phyloP scores from a whole-genome alignment of 1,140 invertebrate species.

The Listronotus bonariensis region DNA sequence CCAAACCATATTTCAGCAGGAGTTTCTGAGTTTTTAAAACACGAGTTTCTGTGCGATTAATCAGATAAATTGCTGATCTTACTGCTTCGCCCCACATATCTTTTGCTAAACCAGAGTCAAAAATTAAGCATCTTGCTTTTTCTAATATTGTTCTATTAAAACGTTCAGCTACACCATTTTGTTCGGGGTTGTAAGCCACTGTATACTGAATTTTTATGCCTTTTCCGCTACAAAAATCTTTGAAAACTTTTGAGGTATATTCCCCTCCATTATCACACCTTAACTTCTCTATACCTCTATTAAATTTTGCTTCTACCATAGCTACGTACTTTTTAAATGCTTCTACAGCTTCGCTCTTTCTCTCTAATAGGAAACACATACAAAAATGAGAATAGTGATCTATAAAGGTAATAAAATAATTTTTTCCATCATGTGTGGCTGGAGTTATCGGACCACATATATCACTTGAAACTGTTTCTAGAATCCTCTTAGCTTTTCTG shows the following conservation, averaged over 20 bases:
- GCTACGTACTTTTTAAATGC: constrained; percentile 47
- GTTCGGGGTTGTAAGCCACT: constrained; percentile 51
- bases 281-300: constrained; percentile 45
- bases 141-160: constrained; percentile 55
- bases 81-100: no score
- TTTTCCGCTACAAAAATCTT: constrained; percentile 37
- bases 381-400: constrained; percentile 55
- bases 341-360: constrained; percentile 47
- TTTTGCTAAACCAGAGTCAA: no score
- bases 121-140: constrained; percentile 51
- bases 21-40: constrained; percentile 22
- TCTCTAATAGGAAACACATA: constrained; percentile 49
- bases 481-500: constrained; percentile 24
- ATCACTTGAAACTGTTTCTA: constrained; percentile 53
- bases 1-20: constrained; percentile 37
- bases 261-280: constrained; percentile 47
- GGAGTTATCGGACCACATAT: constrained; percentile 51
- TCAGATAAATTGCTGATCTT: constrained; percentile 50
- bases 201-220: constrained; percentile 42
- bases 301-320: constrained; percentile 46
- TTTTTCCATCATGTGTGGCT: constrained; percentile 44
- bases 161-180: constrained; percentile 56
- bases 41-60: constrained; percentile 51
- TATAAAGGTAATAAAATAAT: constrained; percentile 55
- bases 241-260: constrained; percentile 43